Evolutionary conservation across 2,888 invertebrate species (phyloP).

Genomic region (Parnassius smintheus): DNA sequence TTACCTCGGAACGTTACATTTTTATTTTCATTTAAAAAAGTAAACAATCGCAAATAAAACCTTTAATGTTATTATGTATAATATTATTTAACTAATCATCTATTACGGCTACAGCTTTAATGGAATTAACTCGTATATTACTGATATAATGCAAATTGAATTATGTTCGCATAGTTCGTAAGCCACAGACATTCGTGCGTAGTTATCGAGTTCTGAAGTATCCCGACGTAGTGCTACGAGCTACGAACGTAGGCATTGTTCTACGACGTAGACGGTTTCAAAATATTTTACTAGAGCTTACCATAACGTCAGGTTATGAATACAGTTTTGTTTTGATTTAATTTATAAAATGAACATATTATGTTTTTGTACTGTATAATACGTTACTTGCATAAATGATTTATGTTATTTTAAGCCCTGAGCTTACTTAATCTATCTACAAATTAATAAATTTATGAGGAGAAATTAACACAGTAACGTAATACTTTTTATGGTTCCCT

Average conservation of each 20-base stretch:
- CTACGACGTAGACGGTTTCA: constrained; percentile 21
- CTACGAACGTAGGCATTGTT: constrained; percentile 17
- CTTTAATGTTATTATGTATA: neutral
- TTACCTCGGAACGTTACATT: too few species aligned
- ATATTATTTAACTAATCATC: neutral
- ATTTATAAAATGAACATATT: constrained; percentile 12
- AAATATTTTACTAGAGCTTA: constrained; percentile 20
- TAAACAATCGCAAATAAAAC: neutral
- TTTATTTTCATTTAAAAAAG: too few species aligned
- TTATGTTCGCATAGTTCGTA: constrained; percentile 19
- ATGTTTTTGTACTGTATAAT: neutral
- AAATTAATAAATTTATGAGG: too few species aligned
- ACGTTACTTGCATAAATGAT: neutral
- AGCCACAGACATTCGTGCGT: constrained; percentile 21
- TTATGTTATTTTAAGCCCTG: too few species aligned
- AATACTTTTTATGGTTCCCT: too few species aligned
- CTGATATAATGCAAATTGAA: constrained; percentile 19
- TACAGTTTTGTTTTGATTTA: constrained; percentile 20
- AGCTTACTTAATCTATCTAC: too few species aligned
- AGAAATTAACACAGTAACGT: too few species aligned
- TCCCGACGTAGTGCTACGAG: constrained; percentile 8
- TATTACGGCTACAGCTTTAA: neutral
- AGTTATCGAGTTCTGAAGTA: constrained; percentile 23
- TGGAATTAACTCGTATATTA: constrained; percentile 1
- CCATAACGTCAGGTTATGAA: constrained; percentile 12